Base-by-base conservation (phyloP, 2,888 invertebrate genomes). In the Lottia gigantea region DNA sequence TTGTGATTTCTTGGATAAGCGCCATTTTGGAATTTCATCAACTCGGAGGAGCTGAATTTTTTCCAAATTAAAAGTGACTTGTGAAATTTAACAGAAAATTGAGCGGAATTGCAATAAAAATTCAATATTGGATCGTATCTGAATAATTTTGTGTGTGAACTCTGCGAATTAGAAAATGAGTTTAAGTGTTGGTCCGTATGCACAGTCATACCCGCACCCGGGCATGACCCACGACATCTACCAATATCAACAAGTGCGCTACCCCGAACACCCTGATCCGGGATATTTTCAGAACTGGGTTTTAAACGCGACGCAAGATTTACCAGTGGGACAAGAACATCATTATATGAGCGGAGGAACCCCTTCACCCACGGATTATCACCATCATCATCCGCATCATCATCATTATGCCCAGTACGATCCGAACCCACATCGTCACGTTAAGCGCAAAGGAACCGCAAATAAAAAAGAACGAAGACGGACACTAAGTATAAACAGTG, bases 401-500 rank as follows among this genome's bases (percentile, higher is more conserved):
- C 64, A 6, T 46, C 64, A 6, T 63, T 75, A 72, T 70, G 74
- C 74, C 25, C 76, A 75, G 68, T 77, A 74, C 72, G 77, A 78
- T 31, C 77, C 81, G 72, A 76, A 78, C 26, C 82, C 81, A 7
- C 78, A 82, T 40, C 76, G 84, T 16, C 80, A 81, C 71, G 78
- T 83, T 46, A 82, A 84, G 71, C 76, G 85, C 40, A 70, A 84
- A 49, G 82, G 82, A 14, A 96, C 96, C 0, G 97, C 97, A 23
- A 97, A 97, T 88, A 96, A 96, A 89, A 98, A 98, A 87, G 97
- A 98, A 87, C 89, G 97, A 14, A 90, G 96, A 77, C 91, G 97
- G 67, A 98, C 97, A 0, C 94, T 95, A 87, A 95, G 95, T 80
- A 98, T 98, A 76, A 98, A 98, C 89, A 95, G 95, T 67, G 97